Evolutionary conservation across 2,113 vertebrate species (phyloP).

Genomic region (Melanostigma gelatinosum): DNA sequence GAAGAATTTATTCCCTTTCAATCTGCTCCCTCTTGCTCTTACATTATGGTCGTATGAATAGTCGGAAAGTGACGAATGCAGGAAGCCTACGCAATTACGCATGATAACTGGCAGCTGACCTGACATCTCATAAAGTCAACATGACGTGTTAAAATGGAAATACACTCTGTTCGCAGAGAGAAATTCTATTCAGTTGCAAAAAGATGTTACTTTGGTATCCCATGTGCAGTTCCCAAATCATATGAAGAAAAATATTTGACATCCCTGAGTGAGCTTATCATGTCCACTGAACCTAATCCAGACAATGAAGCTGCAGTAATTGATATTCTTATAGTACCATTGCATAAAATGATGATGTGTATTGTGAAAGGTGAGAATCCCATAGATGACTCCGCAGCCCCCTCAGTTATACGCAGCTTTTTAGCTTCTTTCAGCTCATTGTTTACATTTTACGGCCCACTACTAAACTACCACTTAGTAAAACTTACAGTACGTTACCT

Average conservation of each 20-base stretch:
- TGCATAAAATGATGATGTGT: neutral
- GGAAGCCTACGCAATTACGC: conserved; percentile 30
- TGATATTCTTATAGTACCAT: neutral
- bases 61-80: neutral
- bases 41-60: conserved; percentile 4
- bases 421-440: neutral
- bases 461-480: neutral
- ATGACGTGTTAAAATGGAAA: conserved; percentile 30
- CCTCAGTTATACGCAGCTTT: neutral
- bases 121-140: conserved; percentile 32
- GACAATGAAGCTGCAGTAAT: neutral
- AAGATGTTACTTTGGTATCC: neutral
- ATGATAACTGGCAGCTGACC: conserved; percentile 26
- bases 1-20: conserved; percentile 49
- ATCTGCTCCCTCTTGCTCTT: conserved; percentile 18
- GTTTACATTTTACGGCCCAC: neutral
- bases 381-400: neutral
- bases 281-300: neutral
- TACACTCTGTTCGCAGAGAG: neutral
- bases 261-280: neutral
- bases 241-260: neutral
- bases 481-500: no score
- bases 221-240: neutral
- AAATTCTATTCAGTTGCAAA: neutral
- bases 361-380: neutral